These are phyloP conservation scores for Stenodera caucasica DNA, from an alignment of 2,888 invertebrate genomes.

Conservation along the genomic window DNA sequence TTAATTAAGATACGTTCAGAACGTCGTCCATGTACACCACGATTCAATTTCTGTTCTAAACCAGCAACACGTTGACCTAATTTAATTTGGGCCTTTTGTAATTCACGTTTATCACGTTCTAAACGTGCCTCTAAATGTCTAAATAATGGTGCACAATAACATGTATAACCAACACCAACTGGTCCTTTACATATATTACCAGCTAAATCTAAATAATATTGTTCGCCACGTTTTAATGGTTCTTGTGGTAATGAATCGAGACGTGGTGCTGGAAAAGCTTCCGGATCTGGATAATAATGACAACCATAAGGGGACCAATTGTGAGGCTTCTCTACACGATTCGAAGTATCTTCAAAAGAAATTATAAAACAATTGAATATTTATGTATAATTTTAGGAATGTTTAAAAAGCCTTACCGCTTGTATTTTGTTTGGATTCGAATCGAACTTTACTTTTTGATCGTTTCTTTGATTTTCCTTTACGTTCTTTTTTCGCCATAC, in stretches of 20 bases:
- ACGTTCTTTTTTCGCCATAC: constrained; percentile 35
- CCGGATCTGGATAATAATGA: constrained; percentile 85
- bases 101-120: constrained; percentile 76
- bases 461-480: constrained; percentile 58
- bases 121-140: constrained; percentile 83
- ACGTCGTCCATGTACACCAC: constrained; percentile 65
- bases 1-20: constrained; percentile 60
- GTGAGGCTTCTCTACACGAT: constrained; percentile 34
- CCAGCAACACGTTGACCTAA: constrained; percentile 81
- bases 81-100: constrained; percentile 78
- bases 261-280: constrained; percentile 82
- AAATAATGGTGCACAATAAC: constrained; percentile 91
- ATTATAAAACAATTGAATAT: neutral
- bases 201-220: constrained; percentile 91
- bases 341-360: constrained; percentile 32
- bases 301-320: constrained; percentile 91
- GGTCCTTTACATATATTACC: constrained; percentile 95
- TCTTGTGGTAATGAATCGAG: constrained; percentile 84
- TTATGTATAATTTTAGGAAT: neutral
- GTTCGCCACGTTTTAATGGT: constrained; percentile 84
- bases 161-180: constrained; percentile 89
- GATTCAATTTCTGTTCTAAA: constrained; percentile 70
- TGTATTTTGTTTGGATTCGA: constrained; percentile 42
- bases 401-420: constrained; percentile 27
- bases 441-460: constrained; percentile 53